Percentiles rank a stretch among this genome's conserved stretches.
These are phyloP conservation scores for Leptogaster cylindrica DNA, from an alignment of 2,888 invertebrate genomes.

Conservation along the genomic window DNA sequence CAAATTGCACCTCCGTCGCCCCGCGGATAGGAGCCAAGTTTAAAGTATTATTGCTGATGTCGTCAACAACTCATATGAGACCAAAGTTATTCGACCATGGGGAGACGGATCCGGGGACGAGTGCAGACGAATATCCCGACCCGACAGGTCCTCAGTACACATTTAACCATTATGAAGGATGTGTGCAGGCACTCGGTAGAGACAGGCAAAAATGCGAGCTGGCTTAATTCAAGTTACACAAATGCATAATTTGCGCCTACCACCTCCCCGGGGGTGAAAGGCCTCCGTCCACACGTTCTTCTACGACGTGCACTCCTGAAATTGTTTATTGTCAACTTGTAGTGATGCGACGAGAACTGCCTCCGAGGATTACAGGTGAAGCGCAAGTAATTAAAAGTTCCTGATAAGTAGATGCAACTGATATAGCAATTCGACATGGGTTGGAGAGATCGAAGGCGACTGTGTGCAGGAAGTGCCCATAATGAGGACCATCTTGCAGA, in stretches of 20 bases:
- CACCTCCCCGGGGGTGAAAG: conserved; percentile 3
- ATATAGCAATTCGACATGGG: conserved; percentile 38
- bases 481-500: too few relatives aligned
- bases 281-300: conserved; percentile 9
- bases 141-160: conserved; percentile 27
- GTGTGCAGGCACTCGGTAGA: conserved; percentile 34
- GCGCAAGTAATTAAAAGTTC: conserved; percentile 44
- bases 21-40: conserved; percentile 23
- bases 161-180: conserved; percentile 44
- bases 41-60: conserved; percentile 48
- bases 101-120: conserved; percentile 12
- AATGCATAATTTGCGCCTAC: conserved; percentile 40
- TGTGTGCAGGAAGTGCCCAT: too few relatives aligned
- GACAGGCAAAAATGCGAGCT: conserved; percentile 40
- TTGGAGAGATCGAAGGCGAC: too few relatives aligned
- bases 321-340: conserved; percentile 41
- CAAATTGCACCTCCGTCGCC: conserved; percentile 42
- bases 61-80: conserved; percentile 47
- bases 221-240: conserved; percentile 44
- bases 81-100: conserved; percentile 44
- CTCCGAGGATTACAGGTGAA: conserved; percentile 35
- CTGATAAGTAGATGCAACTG: conserved; percentile 38
- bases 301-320: conserved; percentile 17
- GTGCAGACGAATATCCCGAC: conserved; percentile 3
- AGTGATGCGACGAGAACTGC: conserved; percentile 15